These are phyloP conservation scores for Drosophila sordidula DNA, from an alignment of 2,888 invertebrate genomes.

Conservation along the genomic window DNA sequence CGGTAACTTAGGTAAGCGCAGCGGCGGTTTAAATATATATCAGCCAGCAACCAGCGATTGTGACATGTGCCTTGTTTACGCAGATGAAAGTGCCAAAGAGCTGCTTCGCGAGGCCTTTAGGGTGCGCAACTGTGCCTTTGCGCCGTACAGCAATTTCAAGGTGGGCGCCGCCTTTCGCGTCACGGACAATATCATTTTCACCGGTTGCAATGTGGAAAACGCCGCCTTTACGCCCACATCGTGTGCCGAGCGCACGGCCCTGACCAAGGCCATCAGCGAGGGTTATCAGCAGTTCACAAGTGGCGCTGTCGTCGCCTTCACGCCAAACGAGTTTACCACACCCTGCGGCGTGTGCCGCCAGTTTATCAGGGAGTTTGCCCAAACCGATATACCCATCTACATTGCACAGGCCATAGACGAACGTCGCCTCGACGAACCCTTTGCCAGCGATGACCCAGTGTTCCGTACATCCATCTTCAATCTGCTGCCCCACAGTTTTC, in stretches of 20 bases:
- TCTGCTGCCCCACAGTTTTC: constrained; percentile 81
- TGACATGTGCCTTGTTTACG: constrained; percentile 9
- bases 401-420: constrained; percentile 87
- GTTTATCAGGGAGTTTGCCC: constrained; percentile 90
- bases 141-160: constrained; percentile 94
- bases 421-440: constrained; percentile 33
- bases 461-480: constrained; percentile 83
- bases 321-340: constrained; percentile 88
- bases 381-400: constrained; percentile 89
- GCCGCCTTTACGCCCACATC: constrained; percentile 90
- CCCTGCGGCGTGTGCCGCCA: constrained; percentile 97
- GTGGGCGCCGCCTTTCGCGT: constrained; percentile 94
- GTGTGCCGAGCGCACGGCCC: constrained; percentile 96
- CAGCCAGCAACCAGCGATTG: neutral
- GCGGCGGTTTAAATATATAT: neutral
- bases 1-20: constrained; percentile 68
- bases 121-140: constrained; percentile 89
- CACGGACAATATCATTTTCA: constrained; percentile 88
- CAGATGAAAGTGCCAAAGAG: constrained; percentile 79
- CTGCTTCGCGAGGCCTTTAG: constrained; percentile 87
- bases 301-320: constrained; percentile 90
- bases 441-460: constrained; percentile 59
- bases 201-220: constrained; percentile 97
- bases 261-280: constrained; percentile 93
- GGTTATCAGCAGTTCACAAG: constrained; percentile 90